These are phyloP conservation scores for Sinohyriopsis cumingii DNA, from an alignment of 2,888 invertebrate genomes.

Conservation along the genomic window DNA sequence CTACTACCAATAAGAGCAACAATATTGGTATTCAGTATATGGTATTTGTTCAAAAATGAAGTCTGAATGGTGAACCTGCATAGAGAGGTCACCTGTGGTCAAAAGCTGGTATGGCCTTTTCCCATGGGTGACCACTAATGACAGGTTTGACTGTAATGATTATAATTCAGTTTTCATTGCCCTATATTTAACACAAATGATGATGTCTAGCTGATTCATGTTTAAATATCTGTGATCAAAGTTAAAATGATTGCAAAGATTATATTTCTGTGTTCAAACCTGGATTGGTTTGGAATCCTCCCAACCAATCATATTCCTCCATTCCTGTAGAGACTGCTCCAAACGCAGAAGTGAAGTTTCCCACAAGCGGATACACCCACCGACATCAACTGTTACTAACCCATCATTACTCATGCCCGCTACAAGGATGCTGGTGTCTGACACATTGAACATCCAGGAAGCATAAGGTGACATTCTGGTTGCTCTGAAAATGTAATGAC, in stretches of 20 bases:
- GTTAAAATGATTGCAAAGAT: background rate
- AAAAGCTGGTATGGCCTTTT: too few species aligned
- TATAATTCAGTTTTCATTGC: background rate
- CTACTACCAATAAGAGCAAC: too few species aligned
- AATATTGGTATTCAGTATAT: too few species aligned
- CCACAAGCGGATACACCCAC: conserved; percentile 76
- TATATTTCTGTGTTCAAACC: conserved; percentile 31
- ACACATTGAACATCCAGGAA: conserved; percentile 73
- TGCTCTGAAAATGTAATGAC: conserved; percentile 30
- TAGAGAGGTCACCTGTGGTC: too few species aligned
- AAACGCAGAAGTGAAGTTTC: conserved; percentile 74
- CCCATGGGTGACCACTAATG: too few species aligned
- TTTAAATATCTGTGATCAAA: background rate
- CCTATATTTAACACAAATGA: background rate
- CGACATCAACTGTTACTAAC: conserved; percentile 76
- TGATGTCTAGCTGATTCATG: too few species aligned
- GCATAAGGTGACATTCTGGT: conserved; percentile 73
- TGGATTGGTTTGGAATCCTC: conserved; percentile 62
- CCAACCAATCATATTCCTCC: conserved; percentile 73
- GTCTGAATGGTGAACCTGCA: too few species aligned
- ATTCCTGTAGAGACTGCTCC: conserved; percentile 73
- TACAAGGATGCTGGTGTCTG: conserved; percentile 72
- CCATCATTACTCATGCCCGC: conserved; percentile 73
- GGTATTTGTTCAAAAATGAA: too few species aligned
- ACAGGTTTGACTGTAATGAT: too few species aligned